A percentile compares a stretch with the other conserved stretches of the same genome.
phyloP scores from a whole-genome alignment of 2,113 vertebrate species.

The Kobus ellipsiprymnus region DNA sequence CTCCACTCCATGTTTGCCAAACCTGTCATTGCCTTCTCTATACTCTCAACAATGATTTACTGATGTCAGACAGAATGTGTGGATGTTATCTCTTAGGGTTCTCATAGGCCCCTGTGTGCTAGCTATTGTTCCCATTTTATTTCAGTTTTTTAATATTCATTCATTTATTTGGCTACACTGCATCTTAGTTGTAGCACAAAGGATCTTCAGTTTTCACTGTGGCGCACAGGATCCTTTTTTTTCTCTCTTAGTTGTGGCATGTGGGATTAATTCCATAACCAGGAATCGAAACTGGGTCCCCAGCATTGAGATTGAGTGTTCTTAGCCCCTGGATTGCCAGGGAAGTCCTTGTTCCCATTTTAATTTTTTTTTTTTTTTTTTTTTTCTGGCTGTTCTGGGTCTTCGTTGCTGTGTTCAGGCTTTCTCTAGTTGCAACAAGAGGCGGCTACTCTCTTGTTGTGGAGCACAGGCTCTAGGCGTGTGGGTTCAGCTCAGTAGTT shows the following conservation, averaged over 20 bases:
- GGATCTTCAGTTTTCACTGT: neutral
- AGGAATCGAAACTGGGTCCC: neutral
- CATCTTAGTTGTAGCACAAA: neutral
- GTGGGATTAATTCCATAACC: neutral
- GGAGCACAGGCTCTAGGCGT: neutral
- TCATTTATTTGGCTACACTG: neutral
- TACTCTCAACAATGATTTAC: neutral
- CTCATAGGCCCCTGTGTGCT: neutral
- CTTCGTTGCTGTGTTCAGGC: neutral
- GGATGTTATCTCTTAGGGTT: neutral
- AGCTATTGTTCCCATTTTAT: neutral
- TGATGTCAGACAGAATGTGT: neutral
- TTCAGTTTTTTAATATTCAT: neutral
- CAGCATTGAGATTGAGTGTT: neutral
- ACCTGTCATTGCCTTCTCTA: neutral
- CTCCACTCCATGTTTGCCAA: fast-evolving
- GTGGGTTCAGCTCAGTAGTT: neutral
- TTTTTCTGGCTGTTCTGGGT: neutral
- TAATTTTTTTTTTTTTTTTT: neutral
- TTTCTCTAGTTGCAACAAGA: neutral
- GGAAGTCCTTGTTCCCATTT: neutral
- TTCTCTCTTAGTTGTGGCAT: neutral
- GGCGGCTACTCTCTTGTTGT: neutral
- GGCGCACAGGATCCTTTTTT: neutral
- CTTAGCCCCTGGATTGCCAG: neutral